Percentiles rank a stretch among this genome's conserved stretches.
phyloP scores from a whole-genome alignment of 2,888 invertebrate species.

The Watsonalla binaria region DNA sequence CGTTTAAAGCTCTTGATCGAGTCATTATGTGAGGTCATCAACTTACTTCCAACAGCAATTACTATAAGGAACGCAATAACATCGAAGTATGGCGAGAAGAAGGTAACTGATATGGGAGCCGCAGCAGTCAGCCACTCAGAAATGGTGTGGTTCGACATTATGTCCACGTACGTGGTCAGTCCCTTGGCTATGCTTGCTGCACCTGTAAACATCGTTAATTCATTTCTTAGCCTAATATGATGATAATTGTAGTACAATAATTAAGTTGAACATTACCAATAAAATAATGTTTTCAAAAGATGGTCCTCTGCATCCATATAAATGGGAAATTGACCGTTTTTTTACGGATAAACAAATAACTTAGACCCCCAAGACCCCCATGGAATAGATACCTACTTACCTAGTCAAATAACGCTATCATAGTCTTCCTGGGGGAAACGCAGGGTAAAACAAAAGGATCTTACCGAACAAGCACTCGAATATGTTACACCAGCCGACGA shows the following conservation, averaged over 20 bases:
- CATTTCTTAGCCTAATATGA: too few species aligned
- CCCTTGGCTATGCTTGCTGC: slow-evolving; percentile 88
- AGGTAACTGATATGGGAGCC: slow-evolving; percentile 78
- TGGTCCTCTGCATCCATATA: too few species aligned
- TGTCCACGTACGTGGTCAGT: slow-evolving; percentile 86
- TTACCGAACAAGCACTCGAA: slow-evolving; percentile 89
- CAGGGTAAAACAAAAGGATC: slow-evolving; percentile 17
- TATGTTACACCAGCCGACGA: slow-evolving; percentile 95
- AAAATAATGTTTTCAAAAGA: too few species aligned
- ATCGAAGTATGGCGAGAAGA: slow-evolving; percentile 84
- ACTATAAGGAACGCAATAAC: slow-evolving; percentile 84
- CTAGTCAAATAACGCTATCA: too few species aligned
- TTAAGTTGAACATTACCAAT: too few species aligned
- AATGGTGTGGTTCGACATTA: slow-evolving; percentile 80
- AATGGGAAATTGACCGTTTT: too few species aligned
- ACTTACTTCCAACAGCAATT: slow-evolving; percentile 81
- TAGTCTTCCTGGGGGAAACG: background rate
- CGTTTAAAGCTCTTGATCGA: too few species aligned
- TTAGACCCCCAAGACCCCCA: too few species aligned
- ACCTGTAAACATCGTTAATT: slow-evolving; percentile 55
- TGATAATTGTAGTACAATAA: too few species aligned
- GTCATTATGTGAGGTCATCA: too few species aligned
- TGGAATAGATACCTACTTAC: too few species aligned
- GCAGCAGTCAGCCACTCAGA: slow-evolving; percentile 78
- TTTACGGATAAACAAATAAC: too few species aligned